These are phyloP conservation scores for Sibirionetta formosa DNA, from an alignment of 2,797 vertebrate species.

Conservation along the genomic window DNA sequence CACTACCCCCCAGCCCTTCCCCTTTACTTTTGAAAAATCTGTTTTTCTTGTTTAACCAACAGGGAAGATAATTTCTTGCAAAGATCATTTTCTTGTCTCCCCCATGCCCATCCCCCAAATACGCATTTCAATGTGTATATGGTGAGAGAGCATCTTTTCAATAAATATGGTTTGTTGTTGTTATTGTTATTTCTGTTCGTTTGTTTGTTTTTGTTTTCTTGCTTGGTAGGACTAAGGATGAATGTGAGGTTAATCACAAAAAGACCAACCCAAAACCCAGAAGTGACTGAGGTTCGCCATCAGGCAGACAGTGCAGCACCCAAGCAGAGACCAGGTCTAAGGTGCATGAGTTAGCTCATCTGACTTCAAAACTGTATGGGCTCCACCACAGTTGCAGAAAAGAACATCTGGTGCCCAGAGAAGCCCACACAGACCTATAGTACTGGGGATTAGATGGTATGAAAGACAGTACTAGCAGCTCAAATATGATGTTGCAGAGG, in stretches of 20 bases:
- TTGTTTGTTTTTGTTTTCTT: background rate
- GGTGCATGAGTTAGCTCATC: background rate
- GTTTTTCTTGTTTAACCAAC: background rate
- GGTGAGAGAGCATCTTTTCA: background rate
- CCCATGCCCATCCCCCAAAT: too few species aligned
- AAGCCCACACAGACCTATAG: background rate
- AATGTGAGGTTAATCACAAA: background rate
- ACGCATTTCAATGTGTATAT: background rate
- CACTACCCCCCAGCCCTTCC: background rate
- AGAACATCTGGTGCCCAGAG: constrained; percentile 20
- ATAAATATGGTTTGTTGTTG: background rate
- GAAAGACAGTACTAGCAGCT: background rate
- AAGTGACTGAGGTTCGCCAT: background rate
- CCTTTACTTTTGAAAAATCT: background rate
- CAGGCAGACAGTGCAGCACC: background rate
- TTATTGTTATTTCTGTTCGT: too few species aligned
- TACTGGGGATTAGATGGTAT: background rate
- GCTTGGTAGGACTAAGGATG: background rate
- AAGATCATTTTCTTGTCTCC: background rate
- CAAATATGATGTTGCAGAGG: background rate
- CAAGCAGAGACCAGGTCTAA: background rate
- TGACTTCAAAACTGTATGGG: background rate
- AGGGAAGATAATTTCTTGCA: background rate
- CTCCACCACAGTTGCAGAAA: background rate
- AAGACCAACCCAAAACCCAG: background rate